Evolutionary conservation across 2,888 invertebrate genomes (phyloP).

Genomic region (Labia minor): DNA sequence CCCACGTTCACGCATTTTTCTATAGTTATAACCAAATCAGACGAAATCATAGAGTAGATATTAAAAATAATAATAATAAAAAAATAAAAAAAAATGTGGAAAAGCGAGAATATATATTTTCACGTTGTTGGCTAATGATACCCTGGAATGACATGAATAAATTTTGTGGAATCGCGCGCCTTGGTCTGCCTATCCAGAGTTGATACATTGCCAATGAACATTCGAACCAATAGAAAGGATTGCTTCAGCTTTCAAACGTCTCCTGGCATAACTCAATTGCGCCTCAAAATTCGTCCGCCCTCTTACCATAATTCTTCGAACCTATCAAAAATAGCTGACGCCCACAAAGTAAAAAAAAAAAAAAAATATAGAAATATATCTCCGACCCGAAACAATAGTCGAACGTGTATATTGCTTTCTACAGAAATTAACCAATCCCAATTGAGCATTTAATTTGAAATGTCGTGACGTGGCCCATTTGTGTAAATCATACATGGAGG

Average conservation of each 20-base stretch:
- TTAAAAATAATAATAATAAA: neutral
- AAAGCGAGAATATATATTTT: neutral
- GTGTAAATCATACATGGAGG: neutral
- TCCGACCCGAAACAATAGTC: neutral
- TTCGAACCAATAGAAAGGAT: neutral
- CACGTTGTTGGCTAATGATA: neutral
- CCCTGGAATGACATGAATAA: conserved; percentile 1
- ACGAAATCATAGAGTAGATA: neutral
- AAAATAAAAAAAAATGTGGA: neutral
- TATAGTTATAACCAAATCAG: neutral
- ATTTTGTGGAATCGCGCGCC: neutral
- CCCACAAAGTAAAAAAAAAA: neutral
- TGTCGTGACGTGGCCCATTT: neutral
- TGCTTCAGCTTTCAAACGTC: neutral
- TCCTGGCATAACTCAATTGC: neutral
- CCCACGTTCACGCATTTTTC: neutral
- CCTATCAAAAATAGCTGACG: conserved; percentile 13
- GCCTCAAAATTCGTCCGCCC: conserved; percentile 13
- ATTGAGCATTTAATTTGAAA: conserved; percentile 13
- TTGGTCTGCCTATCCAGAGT: too few relatives aligned
- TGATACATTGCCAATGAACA: too few relatives aligned
- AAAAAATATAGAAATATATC: neutral
- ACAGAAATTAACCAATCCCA: neutral
- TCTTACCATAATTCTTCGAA: conserved; percentile 7
- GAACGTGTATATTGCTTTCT: conserved; percentile 13